Evolutionary conservation across 1,140 invertebrate species (phyloP).

Genomic region (Drosophila sechellia): DNA sequence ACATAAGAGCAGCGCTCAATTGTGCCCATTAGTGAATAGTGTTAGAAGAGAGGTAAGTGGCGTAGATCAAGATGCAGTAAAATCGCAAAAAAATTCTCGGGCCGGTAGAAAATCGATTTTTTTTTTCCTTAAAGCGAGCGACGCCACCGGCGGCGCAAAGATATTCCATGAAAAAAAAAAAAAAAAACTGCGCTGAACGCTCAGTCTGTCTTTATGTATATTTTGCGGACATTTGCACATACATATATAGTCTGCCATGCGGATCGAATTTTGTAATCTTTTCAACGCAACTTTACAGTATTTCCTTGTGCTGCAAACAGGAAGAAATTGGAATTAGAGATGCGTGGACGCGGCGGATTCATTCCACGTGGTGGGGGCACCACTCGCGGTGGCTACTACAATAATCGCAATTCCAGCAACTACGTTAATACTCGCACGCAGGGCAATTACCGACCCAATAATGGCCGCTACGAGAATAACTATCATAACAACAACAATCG

Average conservation of each 20-base stretch:
- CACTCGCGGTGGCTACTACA: slow-evolving; percentile 73
- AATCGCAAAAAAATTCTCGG: neutral
- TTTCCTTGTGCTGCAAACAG: neutral
- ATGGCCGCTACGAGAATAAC: slow-evolving; percentile 71
- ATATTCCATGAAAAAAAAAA: neutral
- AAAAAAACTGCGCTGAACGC: slow-evolving; percentile 33
- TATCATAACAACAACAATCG: slow-evolving; percentile 64
- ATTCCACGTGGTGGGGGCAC: slow-evolving; percentile 69
- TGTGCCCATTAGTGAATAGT: neutral
- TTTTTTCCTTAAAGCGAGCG: slow-evolving; percentile 24
- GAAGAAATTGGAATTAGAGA: slow-evolving; percentile 30
- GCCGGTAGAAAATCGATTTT: slow-evolving; percentile 44
- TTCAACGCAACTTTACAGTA: slow-evolving; percentile 1
- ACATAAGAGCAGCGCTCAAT: neutral
- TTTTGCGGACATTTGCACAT: slow-evolving; percentile 11
- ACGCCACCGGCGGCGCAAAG: slow-evolving; percentile 25
- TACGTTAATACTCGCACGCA: slow-evolving; percentile 75
- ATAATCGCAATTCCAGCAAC: slow-evolving; percentile 75
- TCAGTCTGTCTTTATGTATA: neutral
- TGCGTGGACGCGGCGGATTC: slow-evolving; percentile 77
- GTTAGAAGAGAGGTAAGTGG: slow-evolving; percentile 17
- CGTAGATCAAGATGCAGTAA: neutral
- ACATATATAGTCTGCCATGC: neutral
- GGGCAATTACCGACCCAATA: slow-evolving; percentile 69
- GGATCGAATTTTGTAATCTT: neutral